Base-by-base conservation (phyloP, 1,140 invertebrate species). In the Schlechtendalia chinensis region DNA sequence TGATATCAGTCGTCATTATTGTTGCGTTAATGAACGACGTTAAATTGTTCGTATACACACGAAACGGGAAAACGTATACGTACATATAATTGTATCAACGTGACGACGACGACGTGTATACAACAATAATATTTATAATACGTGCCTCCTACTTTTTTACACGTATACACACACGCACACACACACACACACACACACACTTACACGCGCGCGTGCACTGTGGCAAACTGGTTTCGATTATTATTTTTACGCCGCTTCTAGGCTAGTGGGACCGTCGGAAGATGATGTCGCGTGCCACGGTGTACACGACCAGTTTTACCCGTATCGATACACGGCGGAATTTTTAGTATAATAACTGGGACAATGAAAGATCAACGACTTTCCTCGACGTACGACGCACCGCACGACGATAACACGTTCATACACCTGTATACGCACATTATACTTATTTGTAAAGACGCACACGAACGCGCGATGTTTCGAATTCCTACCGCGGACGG, bases 281-380 rank as follows among this genome's bases (percentile, higher is more conserved):
- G 32, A 29, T 39, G 39, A 53, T 72, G 50, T 72, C 47, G 69
- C 69, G 12, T 27, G 47, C 69, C n/a, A n/a, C n/a, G n/a, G 69
- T 54, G 69, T 17, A 12, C 22, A 47, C 50, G 19, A 54, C 69
- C 69, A 72, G 69, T 72, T 72, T 69, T 69, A 47, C 65, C 45
- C 65, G 32, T n/a, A 45, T 67, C 32, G 39, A n/a, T 22, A 24
- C 11, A 4, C 24, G 22, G 53, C 32, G 24, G 50, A 53, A 72
- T 72, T 72, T 72, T 53, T 19, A 17, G 27, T 54, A 54, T 72
- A 54, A 32, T 72, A 72, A 53, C 69, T 72, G 47, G 69, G 69
- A 72, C 69, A 53, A 27, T 16, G 47, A 72, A 24, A 72, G 47
- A 72, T 53, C 69, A n/a, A 32, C 69, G 27, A 72, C 69, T 53